phyloP scores from a whole-genome alignment of 2,797 vertebrate genomes.

The Neomorphus geoffroyi region DNA sequence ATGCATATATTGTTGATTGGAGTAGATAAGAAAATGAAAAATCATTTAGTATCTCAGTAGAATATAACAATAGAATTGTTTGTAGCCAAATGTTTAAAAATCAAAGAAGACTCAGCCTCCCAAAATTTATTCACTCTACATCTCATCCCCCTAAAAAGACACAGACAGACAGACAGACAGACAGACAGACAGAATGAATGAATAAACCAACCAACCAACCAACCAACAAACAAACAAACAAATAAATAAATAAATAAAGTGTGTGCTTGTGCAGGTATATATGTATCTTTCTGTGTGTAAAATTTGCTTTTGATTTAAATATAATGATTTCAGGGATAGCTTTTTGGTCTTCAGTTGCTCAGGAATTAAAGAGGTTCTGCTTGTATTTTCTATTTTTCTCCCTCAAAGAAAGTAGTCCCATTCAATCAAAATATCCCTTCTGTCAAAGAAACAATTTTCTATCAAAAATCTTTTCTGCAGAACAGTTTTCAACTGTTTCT shows the following conservation, averaged over 20 bases:
- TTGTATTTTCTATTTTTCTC: not conserved
- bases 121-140: not conserved
- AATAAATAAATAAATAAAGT: not conserved
- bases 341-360: not conserved
- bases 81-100: not conserved
- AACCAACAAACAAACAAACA: not conserved
- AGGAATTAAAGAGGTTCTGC: not conserved
- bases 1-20: not conserved
- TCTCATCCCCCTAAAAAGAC: rapidly evolving
- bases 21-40: not conserved
- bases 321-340: not conserved
- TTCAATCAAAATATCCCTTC: not conserved
- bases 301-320: not conserved
- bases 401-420: not conserved
- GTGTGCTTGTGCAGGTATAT: not conserved
- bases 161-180: too few species aligned
- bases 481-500: not conserved
- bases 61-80: not conserved
- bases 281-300: not conserved
- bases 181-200: not conserved
- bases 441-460: not conserved
- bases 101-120: not conserved
- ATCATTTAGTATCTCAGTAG: not conserved
- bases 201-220: too few species aligned
- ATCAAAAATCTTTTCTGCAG: not conserved